These are phyloP conservation scores for Acrocephalus kingi DNA, from an alignment of 2,113 vertebrate species.

Conservation along the genomic window DNA sequence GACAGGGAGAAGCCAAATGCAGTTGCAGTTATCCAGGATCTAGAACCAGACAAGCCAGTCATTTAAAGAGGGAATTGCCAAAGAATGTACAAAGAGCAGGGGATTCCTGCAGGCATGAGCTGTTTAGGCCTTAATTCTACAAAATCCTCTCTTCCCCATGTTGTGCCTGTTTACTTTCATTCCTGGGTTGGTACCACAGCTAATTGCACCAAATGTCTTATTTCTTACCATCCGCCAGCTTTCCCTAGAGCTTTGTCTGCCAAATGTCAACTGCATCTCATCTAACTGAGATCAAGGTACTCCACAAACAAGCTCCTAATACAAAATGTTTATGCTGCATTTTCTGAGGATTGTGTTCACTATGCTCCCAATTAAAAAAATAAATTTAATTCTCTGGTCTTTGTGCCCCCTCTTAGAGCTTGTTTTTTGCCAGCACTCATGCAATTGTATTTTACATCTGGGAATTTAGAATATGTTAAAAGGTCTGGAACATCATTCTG, in stretches of 20 bases:
- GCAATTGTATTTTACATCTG: background rate
- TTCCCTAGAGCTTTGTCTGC: conserved; percentile 19
- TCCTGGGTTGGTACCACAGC: background rate
- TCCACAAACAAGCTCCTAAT: background rate
- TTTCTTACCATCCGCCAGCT: background rate
- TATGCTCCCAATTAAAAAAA: conserved; percentile 22
- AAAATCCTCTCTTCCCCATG: background rate
- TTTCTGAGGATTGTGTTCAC: background rate
- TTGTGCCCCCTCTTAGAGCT: background rate
- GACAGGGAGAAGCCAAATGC: background rate
- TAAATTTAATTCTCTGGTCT: background rate
- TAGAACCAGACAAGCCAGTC: background rate
- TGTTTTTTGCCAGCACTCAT: background rate
- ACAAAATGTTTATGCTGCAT: background rate
- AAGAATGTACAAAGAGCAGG: background rate
- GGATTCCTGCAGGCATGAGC: background rate
- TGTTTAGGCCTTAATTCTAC: background rate
- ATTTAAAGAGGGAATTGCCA: background rate
- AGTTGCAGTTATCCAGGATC: background rate
- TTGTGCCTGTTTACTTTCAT: background rate
- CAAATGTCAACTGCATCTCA: conserved; percentile 33
- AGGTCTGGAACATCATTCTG: background rate
- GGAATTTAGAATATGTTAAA: background rate
- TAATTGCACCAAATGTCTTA: background rate
- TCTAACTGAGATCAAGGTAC: conserved; percentile 5